A percentile compares a stretch with the other conserved stretches of the same genome.
phyloP scores from a whole-genome alignment of 2,888 invertebrate species.

The Calephelis perditalis region DNA sequence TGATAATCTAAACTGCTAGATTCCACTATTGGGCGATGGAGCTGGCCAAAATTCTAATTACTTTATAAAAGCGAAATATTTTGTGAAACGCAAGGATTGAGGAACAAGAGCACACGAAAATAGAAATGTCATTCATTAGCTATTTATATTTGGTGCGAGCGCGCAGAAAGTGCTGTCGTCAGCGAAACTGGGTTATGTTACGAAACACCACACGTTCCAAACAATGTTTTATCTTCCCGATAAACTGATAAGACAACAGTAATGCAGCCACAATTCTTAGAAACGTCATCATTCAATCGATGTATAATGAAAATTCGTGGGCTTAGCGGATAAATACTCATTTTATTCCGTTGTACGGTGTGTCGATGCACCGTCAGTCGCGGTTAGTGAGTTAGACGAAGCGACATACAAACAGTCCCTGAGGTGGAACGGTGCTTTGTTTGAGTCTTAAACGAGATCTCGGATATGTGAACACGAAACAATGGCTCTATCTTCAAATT shows the following conservation, averaged over 20 bases:
- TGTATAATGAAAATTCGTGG: constrained; percentile 33
- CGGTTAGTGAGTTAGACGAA: constrained; percentile 34
- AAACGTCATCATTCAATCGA: constrained; percentile 27
- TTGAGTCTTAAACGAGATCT: constrained; percentile 58
- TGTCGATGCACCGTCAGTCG: constrained; percentile 55
- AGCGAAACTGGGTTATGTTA: constrained; percentile 61
- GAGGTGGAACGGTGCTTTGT: constrained; percentile 68
- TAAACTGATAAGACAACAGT: constrained; percentile 51
- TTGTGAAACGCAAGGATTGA: constrained; percentile 10
- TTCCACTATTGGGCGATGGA: too few relatives aligned
- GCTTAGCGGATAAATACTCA: constrained; percentile 46
- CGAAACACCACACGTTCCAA: constrained; percentile 30
- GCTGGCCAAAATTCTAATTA: too few relatives aligned
- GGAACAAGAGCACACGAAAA: constrained; percentile 35
- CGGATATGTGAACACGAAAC: constrained; percentile 62
- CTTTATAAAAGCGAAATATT: too few relatives aligned
- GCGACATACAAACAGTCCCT: constrained; percentile 56
- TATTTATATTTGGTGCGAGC: constrained; percentile 47
- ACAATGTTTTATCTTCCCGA: constrained; percentile 48
- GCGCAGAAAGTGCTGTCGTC: constrained; percentile 37
- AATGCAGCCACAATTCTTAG: constrained; percentile 32
- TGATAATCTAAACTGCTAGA: too few relatives aligned
- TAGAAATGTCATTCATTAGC: constrained; percentile 56
- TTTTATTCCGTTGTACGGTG: constrained; percentile 59
- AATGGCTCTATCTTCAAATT: constrained; percentile 70